These are phyloP conservation scores for Thalpophila matura DNA, from an alignment of 2,888 invertebrate species.

Conservation along the genomic window DNA sequence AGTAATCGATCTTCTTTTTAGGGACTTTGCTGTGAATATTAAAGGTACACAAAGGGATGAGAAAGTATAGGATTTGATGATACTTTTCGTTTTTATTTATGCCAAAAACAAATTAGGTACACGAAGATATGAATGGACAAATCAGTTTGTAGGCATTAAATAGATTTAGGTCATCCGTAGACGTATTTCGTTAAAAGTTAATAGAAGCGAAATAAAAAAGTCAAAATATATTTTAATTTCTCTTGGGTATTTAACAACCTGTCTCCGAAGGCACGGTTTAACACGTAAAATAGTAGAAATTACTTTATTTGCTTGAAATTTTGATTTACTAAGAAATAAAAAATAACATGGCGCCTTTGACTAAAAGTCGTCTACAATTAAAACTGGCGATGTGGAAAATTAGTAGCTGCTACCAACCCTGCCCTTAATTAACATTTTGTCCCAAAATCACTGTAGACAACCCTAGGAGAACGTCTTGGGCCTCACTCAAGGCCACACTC, in stretches of 20 bases:
- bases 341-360: slow-evolving; percentile 10
- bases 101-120: slow-evolving; percentile 29
- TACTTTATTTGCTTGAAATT: not conserved
- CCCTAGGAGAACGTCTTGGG: slow-evolving; percentile 25
- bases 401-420: slow-evolving; percentile 16
- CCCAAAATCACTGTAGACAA: slow-evolving; percentile 14
- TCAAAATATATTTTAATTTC: no score
- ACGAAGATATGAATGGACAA: slow-evolving; percentile 24
- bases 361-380: slow-evolving; percentile 41
- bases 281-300: not conserved
- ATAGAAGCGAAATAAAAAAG: no score
- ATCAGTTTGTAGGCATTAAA: not conserved
- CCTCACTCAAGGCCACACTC: slow-evolving; percentile 45
- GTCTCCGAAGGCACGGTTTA: not conserved
- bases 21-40: not conserved
- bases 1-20: slow-evolving; percentile 34
- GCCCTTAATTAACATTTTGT: slow-evolving; percentile 40
- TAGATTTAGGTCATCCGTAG: slow-evolving; percentile 14
- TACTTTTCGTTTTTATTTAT: slow-evolving; percentile 7
- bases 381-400: slow-evolving; percentile 48
- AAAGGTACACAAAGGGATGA: slow-evolving; percentile 5
- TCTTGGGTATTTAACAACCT: no score
- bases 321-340: slow-evolving; percentile 1
- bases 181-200: not conserved
- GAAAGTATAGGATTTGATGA: not conserved